Evolutionary conservation across 2,113 vertebrate species (phyloP), one percentile per base, ranked within the genome.

Genomic region (Elgaria multicarinata): DNA sequence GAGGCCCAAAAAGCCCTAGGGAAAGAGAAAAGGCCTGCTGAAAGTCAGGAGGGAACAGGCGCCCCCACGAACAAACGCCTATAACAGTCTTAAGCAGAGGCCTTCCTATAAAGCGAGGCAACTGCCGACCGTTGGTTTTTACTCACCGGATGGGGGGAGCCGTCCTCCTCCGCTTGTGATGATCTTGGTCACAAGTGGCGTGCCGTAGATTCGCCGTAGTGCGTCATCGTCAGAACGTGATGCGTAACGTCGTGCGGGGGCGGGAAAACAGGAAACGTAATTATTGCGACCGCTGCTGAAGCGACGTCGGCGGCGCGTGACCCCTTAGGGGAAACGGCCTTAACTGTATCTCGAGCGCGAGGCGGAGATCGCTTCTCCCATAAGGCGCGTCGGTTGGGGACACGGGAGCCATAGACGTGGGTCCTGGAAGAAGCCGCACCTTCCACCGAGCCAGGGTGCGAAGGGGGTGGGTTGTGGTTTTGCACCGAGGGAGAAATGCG

Each of bases 1-100:
- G 98, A 98, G 98, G 98, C 98, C 98, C 98, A 98, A 98, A 98
- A 98, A 98, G 98, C 96, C 97, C 93, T 92, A 95, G 95, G 97
- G 89, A 93, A 93, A 66, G 95, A 94, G 94, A 92, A 20, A 14
- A 90, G 85, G 81, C 46, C 53, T 44, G 1, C 0, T 2, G 6
- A 28, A 18, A 10, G 16, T 16, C 33, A 31, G 18, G 0, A 2
- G 1, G 20, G 0, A 42, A 33, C 36, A 28, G 50, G 24, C 12
- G 10, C 33, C 2, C 4, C 71, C 24, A 1, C 0, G 0, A 4
- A 39, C 22, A 46, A 12, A 2, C 36, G n/a, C 39, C 31, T n/a
- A 4, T 2, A 0, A 6, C 13, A 20, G 24, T 36, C n/a, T 2
- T 14, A 18, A 4, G 44, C 42, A 2, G 8, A 12, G 16, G 16